Evolutionary conservation across 2,113 vertebrate genomes (phyloP), one percentile per base, ranked within the genome.

Genomic region (Poecilia latipinna): DNA sequence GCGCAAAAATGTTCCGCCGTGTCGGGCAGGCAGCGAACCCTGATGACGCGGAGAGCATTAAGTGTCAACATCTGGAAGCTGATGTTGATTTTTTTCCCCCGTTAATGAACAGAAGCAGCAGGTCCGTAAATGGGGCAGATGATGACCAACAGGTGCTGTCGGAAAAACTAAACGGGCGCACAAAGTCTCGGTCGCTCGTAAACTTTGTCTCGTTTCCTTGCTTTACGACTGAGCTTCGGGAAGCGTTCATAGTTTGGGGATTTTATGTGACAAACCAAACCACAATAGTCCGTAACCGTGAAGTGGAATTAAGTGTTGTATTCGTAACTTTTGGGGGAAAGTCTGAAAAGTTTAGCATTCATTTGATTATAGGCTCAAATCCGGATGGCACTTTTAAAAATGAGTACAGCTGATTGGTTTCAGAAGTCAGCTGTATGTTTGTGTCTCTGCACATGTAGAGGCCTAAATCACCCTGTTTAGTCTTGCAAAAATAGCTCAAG

Each of bases 51-150:
- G 80, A 82, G 61, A 64, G 31, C 63, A 37, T 67, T 70, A 83
- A 89, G 66, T 10, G 8, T 61, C 48, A 65, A 72, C 91, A 89
- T 75, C 79, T 85, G 83, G 82, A 80, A 42, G 70, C 42, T 31
- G 71, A 73, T 79, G 73, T 77, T 78, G 80, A 74, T 80, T 44
- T 7, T 7, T 33, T 8, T 2, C 8, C 0, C 0, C 3, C 0
- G 7, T 33, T 74, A 81, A 79, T 75, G 54, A 71, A 68, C 64
- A 79, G 24, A 35, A 64, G 28, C 4, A 6, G 42, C 19, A 74
- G 68, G 37, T 1, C 26, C 60, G 64, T 77, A 64, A 57, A 75
- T 12, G 71, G 65, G n/a, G 37, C 29, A 73, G 42, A 73, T 54
- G 68, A 73, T 8, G 1, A 73, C 63, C 13, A 68, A 13, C 63